Conservation (phyloP, 2,888 invertebrate genomes). For the Polydrusus pterygomalis region DNA sequence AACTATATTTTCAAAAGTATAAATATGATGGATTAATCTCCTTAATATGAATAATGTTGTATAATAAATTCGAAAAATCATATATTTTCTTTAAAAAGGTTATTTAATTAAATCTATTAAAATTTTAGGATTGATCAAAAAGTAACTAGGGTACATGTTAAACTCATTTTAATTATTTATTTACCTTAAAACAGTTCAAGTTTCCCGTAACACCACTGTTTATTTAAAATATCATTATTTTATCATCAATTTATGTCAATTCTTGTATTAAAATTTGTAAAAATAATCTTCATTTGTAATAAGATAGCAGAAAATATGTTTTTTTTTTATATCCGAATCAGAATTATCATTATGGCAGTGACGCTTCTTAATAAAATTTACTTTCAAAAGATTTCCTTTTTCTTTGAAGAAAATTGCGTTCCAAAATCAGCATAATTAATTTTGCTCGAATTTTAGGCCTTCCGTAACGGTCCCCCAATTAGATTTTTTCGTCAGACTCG, state of each 20-base stretch:
- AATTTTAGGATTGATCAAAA: no score
- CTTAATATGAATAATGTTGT: not conserved
- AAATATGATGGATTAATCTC: not conserved
- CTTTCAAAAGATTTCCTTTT: not conserved
- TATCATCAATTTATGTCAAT: no score
- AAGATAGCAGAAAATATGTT: not conserved
- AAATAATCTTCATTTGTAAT: no score
- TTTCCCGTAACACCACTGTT: no score
- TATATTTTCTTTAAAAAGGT: no score
- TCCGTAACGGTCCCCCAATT: not conserved
- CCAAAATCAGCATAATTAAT: slow-evolving; percentile 1
- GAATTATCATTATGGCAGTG: not conserved
- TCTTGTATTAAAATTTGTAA: no score
- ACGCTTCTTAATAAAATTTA: not conserved
- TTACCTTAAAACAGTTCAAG: no score
- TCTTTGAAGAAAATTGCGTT: not conserved
- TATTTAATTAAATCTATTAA: no score
- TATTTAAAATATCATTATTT: no score
- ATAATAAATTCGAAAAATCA: no score
- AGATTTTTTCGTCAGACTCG: not conserved
- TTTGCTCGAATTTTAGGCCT: not conserved
- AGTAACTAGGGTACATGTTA: no score
- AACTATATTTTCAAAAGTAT: slow-evolving; percentile 24
- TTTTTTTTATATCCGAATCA: not conserved
- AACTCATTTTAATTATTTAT: no score